Conservation (phyloP, 2,888 invertebrate genomes). For the Melanostoma scalare region DNA sequence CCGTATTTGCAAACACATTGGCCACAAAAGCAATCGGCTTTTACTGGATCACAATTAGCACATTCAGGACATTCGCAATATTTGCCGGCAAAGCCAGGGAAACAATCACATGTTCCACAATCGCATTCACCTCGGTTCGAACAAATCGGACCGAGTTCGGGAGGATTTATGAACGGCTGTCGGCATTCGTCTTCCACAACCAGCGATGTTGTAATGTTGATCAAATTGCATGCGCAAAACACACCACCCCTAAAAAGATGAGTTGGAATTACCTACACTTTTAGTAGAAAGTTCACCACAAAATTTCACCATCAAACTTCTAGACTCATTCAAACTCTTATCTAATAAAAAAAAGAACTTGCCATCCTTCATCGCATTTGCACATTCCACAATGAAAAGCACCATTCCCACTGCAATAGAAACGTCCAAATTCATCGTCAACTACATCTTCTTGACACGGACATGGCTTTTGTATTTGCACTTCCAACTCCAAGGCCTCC, state of each 20-base stretch:
- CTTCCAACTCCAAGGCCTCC: conserved; percentile 86
- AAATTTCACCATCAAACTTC: no score
- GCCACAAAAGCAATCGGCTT: conserved; percentile 90
- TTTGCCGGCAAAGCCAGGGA: conserved; percentile 84
- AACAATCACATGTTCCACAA: conserved; percentile 90
- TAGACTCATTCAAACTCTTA: no score
- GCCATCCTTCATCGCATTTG: conserved; percentile 86
- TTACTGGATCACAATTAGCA: conserved; percentile 85
- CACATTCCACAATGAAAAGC: conserved; percentile 86
- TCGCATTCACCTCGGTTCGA: conserved; percentile 90
- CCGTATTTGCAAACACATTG: conserved; percentile 86
- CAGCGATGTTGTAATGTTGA: conserved; percentile 77
- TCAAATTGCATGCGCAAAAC: conserved; percentile 77
- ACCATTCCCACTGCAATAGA: conserved; percentile 82
- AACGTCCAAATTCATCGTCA: conserved; percentile 74
- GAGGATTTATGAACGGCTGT: conserved; percentile 75
- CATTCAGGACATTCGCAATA: conserved; percentile 87
- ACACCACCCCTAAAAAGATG: conserved; percentile 76
- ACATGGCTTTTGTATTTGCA: conserved; percentile 90
- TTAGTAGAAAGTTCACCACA: no score
- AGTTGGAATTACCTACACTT: no score
- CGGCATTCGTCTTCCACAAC: conserved; percentile 79
- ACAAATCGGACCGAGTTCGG: conserved; percentile 83
- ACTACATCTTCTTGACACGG: conserved; percentile 83
- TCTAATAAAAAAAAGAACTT: conserved; percentile 65